A percentile compares a stretch with the other conserved stretches of the same genome.
Conservation (phyloP, 2,888 invertebrate genomes). For the Brenthis daphne region DNA sequence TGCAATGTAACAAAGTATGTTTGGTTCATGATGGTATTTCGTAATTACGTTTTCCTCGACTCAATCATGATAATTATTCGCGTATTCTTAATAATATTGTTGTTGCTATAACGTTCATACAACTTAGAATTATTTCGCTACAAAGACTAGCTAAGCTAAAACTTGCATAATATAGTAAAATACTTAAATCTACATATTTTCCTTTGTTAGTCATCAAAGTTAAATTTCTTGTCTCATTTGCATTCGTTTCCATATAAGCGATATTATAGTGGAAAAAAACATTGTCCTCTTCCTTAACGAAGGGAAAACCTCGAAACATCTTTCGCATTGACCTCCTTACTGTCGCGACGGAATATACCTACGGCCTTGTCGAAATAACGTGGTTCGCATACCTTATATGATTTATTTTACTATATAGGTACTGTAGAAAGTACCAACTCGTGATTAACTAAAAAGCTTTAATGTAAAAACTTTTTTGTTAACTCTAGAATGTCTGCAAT, state of each 20-base stretch:
- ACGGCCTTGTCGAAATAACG: slow-evolving; percentile 36
- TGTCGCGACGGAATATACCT: slow-evolving; percentile 31
- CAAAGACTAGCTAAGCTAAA: too few relatives aligned
- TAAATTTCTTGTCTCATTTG: slow-evolving; percentile 9
- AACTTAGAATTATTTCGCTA: too few relatives aligned
- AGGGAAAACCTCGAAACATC: slow-evolving; percentile 63
- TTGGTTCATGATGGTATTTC: too few relatives aligned
- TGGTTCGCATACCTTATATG: slow-evolving; percentile 34
- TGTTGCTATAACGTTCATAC: too few relatives aligned
- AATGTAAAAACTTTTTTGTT: slow-evolving; percentile 2
- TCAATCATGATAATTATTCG: too few relatives aligned
- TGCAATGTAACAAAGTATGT: too few relatives aligned
- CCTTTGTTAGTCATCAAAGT: background rate
- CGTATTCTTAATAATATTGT: too few relatives aligned
- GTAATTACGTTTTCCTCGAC: too few relatives aligned
- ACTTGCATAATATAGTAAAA: too few relatives aligned
- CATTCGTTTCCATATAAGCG: slow-evolving; percentile 4
- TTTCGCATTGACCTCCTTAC: slow-evolving; percentile 66
- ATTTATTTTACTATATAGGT: slow-evolving; percentile 29
- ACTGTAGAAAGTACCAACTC: slow-evolving; percentile 6
- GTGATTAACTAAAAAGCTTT: slow-evolving; percentile 15
- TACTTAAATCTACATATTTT: background rate
- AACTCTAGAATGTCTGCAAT: slow-evolving; percentile 6
- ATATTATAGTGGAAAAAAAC: slow-evolving; percentile 12
- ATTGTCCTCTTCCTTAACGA: slow-evolving; percentile 44